Conservation (phyloP, 2,888 invertebrate species). For the Calameuta filiformis region DNA sequence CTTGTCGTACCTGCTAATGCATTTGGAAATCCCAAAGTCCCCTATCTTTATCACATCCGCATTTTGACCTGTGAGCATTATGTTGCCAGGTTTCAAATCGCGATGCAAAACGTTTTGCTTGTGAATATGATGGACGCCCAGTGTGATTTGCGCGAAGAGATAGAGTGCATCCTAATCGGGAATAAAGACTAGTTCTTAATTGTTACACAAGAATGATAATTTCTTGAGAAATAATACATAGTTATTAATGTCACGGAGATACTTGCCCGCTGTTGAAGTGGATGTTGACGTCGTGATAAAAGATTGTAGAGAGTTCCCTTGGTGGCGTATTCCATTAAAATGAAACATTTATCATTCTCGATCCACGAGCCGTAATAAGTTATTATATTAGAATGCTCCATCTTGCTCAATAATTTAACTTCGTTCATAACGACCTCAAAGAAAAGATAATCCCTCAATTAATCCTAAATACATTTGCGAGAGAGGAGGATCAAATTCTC, state of each 20-base stretch:
- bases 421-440: conserved; percentile 19
- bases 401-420: conserved; percentile 19
- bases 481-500: not conserved
- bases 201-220: not conserved
- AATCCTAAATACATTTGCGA: not conserved
- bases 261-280: conserved; percentile 14
- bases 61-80: conserved; percentile 75
- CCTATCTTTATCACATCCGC: conserved; percentile 79
- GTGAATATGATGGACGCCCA: conserved; percentile 82
- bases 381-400: conserved; percentile 19
- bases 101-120: conserved; percentile 78
- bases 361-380: conserved; percentile 17
- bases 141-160: conserved; percentile 76
- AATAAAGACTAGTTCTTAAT: not conserved
- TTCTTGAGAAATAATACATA: conserved; percentile 42
- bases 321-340: conserved; percentile 85
- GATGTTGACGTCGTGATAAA: conserved; percentile 65
- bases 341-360: conserved; percentile 51
- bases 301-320: conserved; percentile 79
- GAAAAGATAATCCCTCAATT: not conserved
- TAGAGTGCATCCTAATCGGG: conserved; percentile 73
- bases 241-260: conserved; percentile 26
- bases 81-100: conserved; percentile 85
- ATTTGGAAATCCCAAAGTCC: conserved; percentile 84
- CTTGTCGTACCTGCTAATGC: conserved; percentile 39